Base-by-base conservation (phyloP, 2,113 vertebrate species). In the Synchiropus splendidus region DNA sequence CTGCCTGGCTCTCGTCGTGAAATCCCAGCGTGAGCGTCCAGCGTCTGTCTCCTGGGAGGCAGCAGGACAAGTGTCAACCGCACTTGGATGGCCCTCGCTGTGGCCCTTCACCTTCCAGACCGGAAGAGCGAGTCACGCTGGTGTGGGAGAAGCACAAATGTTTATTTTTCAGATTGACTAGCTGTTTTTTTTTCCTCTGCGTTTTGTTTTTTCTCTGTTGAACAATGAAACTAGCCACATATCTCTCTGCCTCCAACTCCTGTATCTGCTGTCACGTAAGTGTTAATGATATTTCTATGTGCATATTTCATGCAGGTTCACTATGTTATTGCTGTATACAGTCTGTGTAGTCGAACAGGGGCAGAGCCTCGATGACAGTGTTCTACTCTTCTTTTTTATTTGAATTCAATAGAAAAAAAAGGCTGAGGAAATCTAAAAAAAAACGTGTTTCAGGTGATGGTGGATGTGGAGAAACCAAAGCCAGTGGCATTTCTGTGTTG, bases 121-220 rank as follows among this genome's bases (percentile, higher is more conserved):
- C 21, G 8, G 4, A 4, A 27, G 21, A 27, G 4, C 4, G 21
- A 8, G 4, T 77, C 75, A 78, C 84, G 84, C 85, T 88, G 86
- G 87, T 86, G 82, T 58, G 83, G 82, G 84, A 82, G 80, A 93
- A 90, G 90, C 89, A 92, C 90, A 94, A 90, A 78, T 83, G 87
- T 85, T 83, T 83, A 60, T 76, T 72, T 74, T 61, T 57, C 55
- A 59, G 63, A 75, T 59, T 54, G 70, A 62, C 21, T 66, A 70
- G 45, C 46, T 79, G 65, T 78, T 76, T 77, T 54, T 44, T 53
- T 61, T 74, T 62, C 43, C 47, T 55, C 31, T 72, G 64, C 64
- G 72, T 76, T 59, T 27, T 27, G 8, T 58, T 75, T 61, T 45
- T 44, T 56, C 21, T 71, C 64, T 67, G 74, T 76, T 59, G 61